Percentiles rank a stretch among this genome's conserved stretches.
Conservation (phyloP, 2,113 vertebrate genomes). For the Haemorhous mexicanus region DNA sequence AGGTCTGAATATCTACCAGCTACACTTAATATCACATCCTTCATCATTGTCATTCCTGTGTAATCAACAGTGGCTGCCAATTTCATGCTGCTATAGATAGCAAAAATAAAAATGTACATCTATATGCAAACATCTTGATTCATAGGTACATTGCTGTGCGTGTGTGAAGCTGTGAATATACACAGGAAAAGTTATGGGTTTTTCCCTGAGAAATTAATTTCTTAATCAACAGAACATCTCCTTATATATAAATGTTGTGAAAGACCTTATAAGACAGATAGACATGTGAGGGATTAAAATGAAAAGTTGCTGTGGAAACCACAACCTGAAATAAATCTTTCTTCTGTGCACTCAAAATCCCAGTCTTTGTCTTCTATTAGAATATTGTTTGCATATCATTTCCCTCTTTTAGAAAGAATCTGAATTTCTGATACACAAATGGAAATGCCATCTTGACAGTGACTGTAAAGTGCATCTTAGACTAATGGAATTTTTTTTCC, state of each 20-base stretch:
- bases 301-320: conserved; percentile 50
- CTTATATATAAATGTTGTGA: conserved; percentile 40
- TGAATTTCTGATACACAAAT: conserved; percentile 34
- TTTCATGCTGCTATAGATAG: neutral
- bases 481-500: neutral
- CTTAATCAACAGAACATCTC: neutral
- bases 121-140: neutral
- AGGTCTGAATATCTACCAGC: neutral
- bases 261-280: conserved; percentile 13
- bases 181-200: neutral
- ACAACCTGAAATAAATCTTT: conserved; percentile 19
- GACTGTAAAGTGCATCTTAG: neutral
- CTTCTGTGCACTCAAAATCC: neutral
- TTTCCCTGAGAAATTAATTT: conserved; percentile 35
- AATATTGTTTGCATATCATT: conserved; percentile 3
- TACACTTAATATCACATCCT: neutral
- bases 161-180: neutral
- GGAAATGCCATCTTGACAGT: neutral
- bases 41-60: neutral
- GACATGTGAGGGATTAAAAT: neutral
- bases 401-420: neutral
- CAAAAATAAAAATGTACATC: neutral
- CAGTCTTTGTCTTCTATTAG: conserved; percentile 14
- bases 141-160: neutral
- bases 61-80: neutral